Percentiles rank a stretch among this genome's conserved stretches.
Conservation (phyloP, 2,888 invertebrate genomes). For the Melanophora roralis region DNA sequence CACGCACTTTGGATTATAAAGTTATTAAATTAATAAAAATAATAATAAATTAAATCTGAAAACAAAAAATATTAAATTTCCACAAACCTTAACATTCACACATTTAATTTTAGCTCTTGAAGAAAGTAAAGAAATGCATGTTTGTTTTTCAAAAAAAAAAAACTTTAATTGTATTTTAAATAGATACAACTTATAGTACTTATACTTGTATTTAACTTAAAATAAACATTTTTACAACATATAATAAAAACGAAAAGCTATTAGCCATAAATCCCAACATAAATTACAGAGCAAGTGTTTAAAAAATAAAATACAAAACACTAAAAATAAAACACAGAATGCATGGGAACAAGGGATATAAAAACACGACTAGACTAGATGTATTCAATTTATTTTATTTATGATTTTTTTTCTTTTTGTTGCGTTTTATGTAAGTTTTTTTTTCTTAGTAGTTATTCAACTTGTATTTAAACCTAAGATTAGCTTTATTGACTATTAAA, state of each 20-base stretch:
- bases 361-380: conserved; percentile 31
- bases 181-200: not conserved
- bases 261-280: conserved; percentile 50
- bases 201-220: not conserved
- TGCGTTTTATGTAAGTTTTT: not conserved
- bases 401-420: conserved; percentile 3
- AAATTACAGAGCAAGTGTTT: conserved; percentile 58
- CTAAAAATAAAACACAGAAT: conserved; percentile 23
- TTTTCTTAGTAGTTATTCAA: conserved; percentile 15
- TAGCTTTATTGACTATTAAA: conserved; percentile 48
- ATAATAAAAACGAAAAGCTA: conserved; percentile 30
- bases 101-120: not conserved
- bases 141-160: conserved; percentile 54
- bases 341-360: not conserved
- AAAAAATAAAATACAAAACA: not conserved
- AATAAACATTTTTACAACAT: not conserved
- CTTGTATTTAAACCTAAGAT: conserved; percentile 48
- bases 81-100: not conserved
- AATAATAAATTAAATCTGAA: not conserved
- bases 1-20: conserved; percentile 55
- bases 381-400: conserved; percentile 30
- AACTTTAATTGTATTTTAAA: conserved; percentile 52
- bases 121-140: not conserved
- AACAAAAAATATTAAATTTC: conserved; percentile 9
- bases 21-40: conserved; percentile 17